A percentile compares a stretch with the other conserved stretches of the same genome.
phyloP scores from a whole-genome alignment of 2,888 invertebrate genomes.

The Erebia aethiops region DNA sequence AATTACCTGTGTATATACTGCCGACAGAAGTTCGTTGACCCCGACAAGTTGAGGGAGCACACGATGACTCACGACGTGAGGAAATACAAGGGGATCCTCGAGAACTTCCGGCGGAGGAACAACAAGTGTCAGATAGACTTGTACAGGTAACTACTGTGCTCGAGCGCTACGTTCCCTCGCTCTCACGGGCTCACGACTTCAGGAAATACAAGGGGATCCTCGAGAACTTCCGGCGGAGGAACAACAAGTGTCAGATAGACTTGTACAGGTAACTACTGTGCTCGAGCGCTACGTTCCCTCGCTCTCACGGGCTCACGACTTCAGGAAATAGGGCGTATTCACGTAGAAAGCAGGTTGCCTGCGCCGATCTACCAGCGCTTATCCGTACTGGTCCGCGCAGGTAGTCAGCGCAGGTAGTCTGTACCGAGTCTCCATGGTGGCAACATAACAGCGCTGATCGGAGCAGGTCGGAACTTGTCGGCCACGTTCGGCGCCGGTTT shows the following conservation, averaged over 20 bases:
- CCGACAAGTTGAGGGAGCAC: constrained; percentile 72
- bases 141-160: neutral
- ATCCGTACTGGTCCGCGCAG: no score
- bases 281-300: no score
- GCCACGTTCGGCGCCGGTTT: no score
- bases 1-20: constrained; percentile 78
- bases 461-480: no score
- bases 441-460: no score
- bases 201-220: constrained; percentile 63
- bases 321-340: no score
- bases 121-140: constrained; percentile 59
- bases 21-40: constrained; percentile 73
- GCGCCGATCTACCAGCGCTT: no score
- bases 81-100: constrained; percentile 58
- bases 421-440: no score
- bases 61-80: constrained; percentile 70
- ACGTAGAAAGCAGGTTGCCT: no score
- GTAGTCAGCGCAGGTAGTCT: no score
- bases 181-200: constrained; percentile 59
- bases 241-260: constrained; percentile 53
- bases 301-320: no score
- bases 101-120: neutral
- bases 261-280: constrained; percentile 43
- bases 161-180: neutral
- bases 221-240: neutral